These are phyloP conservation scores for Myiagra hebetior DNA, from an alignment of 2,113 vertebrate genomes.

Conservation along the genomic window DNA sequence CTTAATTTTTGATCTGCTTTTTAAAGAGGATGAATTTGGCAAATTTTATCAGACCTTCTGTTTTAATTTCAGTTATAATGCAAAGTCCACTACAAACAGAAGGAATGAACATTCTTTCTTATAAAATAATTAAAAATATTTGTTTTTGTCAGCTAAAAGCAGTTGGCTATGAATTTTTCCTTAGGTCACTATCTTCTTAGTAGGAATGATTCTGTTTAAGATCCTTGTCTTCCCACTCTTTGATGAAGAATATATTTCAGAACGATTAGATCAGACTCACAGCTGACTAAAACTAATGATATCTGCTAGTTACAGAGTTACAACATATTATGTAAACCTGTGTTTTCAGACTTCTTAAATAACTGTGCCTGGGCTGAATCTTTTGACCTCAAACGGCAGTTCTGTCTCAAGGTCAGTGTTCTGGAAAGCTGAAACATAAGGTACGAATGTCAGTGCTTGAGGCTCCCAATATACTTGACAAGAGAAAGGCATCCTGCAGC, in stretches of 20 bases:
- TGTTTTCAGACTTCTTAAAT: not conserved
- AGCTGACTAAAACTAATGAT: not conserved
- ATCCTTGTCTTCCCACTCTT: not conserved
- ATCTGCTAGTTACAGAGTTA: not conserved
- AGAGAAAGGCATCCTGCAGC: not conserved
- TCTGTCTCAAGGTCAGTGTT: slow-evolving; percentile 1
- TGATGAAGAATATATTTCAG: not conserved
- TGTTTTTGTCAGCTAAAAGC: not conserved
- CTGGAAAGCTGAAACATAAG: slow-evolving; percentile 15
- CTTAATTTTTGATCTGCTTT: not conserved
- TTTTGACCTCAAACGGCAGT: not conserved
- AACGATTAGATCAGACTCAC: not conserved
- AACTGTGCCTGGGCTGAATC: not conserved
- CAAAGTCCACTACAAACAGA: not conserved
- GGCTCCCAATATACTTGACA: not conserved
- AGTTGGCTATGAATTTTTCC: not conserved
- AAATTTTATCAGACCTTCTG: not conserved
- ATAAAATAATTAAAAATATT: not conserved
- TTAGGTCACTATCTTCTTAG: not conserved
- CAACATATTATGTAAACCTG: not conserved
- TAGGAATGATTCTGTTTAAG: not conserved
- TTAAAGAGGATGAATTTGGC: not conserved
- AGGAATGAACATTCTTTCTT: not conserved
- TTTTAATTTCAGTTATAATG: not conserved
- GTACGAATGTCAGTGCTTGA: not conserved